A percentile compares a stretch with the other conserved stretches of the same genome.
phyloP scores from a whole-genome alignment of 1,140 invertebrate species.

The Cyphomyrmex costatus region DNA sequence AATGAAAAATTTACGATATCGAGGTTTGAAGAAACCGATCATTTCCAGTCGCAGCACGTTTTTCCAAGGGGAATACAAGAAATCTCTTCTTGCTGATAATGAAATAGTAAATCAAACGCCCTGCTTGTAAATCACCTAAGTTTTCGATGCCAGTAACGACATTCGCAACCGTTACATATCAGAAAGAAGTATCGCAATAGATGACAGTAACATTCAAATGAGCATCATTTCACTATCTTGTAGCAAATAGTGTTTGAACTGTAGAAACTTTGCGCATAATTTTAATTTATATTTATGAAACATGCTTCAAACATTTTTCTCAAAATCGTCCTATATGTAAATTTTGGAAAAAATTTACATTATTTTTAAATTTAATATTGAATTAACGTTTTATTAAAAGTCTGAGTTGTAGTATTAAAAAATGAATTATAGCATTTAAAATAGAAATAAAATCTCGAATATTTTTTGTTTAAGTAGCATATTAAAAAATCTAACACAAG shows the following conservation, averaged over 20 bases:
- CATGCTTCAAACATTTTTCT: neutral
- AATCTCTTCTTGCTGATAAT: slow-evolving; percentile 60
- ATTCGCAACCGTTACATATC: slow-evolving; percentile 3
- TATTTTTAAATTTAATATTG: neutral
- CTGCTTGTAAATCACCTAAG: slow-evolving; percentile 15
- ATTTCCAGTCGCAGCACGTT: slow-evolving; percentile 48
- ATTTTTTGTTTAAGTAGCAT: neutral
- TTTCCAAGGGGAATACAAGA: slow-evolving; percentile 44
- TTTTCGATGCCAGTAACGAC: slow-evolving; percentile 11
- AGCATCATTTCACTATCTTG: neutral
- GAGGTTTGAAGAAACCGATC: slow-evolving; percentile 51
- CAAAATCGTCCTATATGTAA: neutral
- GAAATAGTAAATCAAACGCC: slow-evolving; percentile 52
- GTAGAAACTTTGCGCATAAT: neutral
- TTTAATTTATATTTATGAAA: neutral
- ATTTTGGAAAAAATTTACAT: neutral
- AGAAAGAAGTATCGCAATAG: slow-evolving; percentile 3
- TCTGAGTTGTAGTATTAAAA: neutral
- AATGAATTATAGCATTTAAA: neutral
- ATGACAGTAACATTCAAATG: slow-evolving; percentile 15
- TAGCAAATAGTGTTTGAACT: neutral
- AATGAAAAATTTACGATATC: slow-evolving; percentile 53
- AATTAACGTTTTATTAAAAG: neutral
- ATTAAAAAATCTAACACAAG: neutral
- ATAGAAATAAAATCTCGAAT: neutral